Evolutionary conservation across 2,888 invertebrate genomes (phyloP), one percentile per base, ranked within the genome.

Genomic region (Caenorhabditis zanzibari): DNA sequence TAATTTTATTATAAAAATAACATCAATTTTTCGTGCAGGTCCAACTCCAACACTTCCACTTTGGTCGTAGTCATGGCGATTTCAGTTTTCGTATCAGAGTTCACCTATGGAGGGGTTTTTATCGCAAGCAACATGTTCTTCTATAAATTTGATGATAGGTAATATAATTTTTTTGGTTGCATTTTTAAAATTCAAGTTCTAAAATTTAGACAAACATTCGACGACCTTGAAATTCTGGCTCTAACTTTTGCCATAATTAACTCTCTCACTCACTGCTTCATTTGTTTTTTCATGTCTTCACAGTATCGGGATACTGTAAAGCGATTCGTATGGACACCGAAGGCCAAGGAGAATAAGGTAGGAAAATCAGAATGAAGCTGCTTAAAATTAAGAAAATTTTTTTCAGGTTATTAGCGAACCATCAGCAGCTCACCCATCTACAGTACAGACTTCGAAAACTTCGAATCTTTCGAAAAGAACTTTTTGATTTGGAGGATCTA

Each of bases 221-320:
- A 24, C n/a, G 14, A 58, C 3, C 12, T 59, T 1, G 32, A 35
- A 38, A 3, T 12, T 1, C 0, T 35, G 2, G 44, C 32, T 12
- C 22, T 47, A 6, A 61, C 24, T 6, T 9, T 59, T 6, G 5
- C 12, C 14, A 73, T 52, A 0, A 14, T 28, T 16, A 63, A 44
- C 16, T 54, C 64, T 7, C n/a, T 44, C 9, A 32, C 44, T 1
- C 74, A 74, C 14, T 22, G 24, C 7, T 56, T 74, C 64, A 41
- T 74, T 7, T 74, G 74, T 16, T 74, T 32, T 16, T 32, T 44
- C 24, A 74, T 74, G 74, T 74, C 74, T 6, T 64, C 64, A 0
- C 74, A 64, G 24, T 74, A 74, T 47, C 64, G 74, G 28, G 74
- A 64, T 19, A 26, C 24, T 14, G 73, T 74, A 0, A 63, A 74